phyloP scores from a whole-genome alignment of 2,888 invertebrate genomes.

The Iphiclides podalirius region DNA sequence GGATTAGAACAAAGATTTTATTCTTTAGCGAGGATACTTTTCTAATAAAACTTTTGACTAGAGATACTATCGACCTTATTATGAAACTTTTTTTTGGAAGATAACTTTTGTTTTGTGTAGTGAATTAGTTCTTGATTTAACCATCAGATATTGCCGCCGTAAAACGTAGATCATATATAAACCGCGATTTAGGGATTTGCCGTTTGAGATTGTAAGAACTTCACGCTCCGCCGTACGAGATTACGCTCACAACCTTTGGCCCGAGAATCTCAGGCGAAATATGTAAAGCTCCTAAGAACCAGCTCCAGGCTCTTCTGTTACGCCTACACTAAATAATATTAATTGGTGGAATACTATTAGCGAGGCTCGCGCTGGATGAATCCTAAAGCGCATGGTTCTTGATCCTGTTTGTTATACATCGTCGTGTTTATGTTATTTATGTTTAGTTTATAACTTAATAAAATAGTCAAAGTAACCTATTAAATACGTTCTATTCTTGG shows the following conservation, averaged over 20 bases:
- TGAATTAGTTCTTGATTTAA: too few species aligned
- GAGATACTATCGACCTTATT: too few species aligned
- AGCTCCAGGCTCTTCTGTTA: conserved; percentile 12
- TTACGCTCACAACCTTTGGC: conserved; percentile 19
- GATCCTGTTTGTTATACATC: conserved; percentile 2
- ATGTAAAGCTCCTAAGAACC: conserved; percentile 22
- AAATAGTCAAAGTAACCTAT: too few species aligned
- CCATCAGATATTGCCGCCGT: too few species aligned
- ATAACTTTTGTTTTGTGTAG: too few species aligned
- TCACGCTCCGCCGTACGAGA: conserved; percentile 20
- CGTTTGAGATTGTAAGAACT: conserved; percentile 16
- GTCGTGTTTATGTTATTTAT: too few species aligned
- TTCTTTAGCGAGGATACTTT: too few species aligned
- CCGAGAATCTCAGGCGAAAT: conserved; percentile 9
- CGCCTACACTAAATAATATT: conserved; percentile 21
- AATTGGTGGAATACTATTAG: conserved; percentile 17
- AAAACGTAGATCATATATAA: conserved; percentile 11
- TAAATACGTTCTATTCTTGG: too few species aligned
- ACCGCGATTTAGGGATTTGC: conserved; percentile 12
- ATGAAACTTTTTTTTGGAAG: too few species aligned
- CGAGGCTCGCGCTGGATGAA: conserved; percentile 13
- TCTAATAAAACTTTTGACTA: too few species aligned
- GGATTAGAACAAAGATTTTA: too few species aligned
- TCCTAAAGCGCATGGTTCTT: conserved; percentile 11
- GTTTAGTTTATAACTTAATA: too few species aligned